Percentiles rank a stretch among this genome's conserved stretches.
Conservation (phyloP, 30 jellyfish, hydroid and myxozoan genomes). For the Hydractinia echinata region DNA sequence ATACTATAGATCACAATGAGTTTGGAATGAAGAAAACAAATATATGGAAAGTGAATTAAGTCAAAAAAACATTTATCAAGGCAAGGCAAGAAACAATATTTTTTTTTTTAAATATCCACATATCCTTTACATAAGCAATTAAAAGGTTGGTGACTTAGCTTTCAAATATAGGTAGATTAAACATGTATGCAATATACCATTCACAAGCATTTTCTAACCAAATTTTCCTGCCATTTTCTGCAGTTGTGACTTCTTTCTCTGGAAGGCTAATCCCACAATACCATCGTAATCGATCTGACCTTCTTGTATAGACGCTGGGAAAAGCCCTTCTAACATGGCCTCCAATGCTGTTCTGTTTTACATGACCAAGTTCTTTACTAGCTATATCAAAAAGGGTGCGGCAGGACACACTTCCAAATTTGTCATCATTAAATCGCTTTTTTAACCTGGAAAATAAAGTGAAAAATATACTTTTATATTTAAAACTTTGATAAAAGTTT, state of each 20-base stretch:
- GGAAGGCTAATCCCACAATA: slow-evolving; percentile 70
- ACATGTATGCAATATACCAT: background rate
- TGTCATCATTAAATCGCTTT: slow-evolving; percentile 12
- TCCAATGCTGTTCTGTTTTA: slow-evolving; percentile 50
- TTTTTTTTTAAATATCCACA: background rate
- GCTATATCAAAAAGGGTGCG: slow-evolving; percentile 7
- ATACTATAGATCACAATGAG: no score
- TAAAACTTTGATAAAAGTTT: background rate
- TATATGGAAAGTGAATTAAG: no score
- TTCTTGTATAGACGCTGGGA: slow-evolving; percentile 58
- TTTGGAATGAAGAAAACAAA: no score
- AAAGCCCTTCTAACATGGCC: slow-evolving; percentile 57
- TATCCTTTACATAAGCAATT: background rate
- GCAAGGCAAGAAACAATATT: background rate
- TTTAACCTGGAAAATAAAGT: background rate
- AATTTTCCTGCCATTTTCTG: background rate
- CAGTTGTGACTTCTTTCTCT: slow-evolving; percentile 3
- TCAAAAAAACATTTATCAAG: no score
- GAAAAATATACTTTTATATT: background rate
- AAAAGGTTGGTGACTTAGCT: background rate
- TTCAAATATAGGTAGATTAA: background rate
- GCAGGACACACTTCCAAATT: slow-evolving; percentile 7
- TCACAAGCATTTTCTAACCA: slow-evolving; percentile 14
- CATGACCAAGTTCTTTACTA: slow-evolving; percentile 34
- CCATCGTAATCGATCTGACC: slow-evolving; percentile 85